Base-by-base conservation (phyloP, 2,888 invertebrate species). In the Hirtodrosophila trivittata region DNA sequence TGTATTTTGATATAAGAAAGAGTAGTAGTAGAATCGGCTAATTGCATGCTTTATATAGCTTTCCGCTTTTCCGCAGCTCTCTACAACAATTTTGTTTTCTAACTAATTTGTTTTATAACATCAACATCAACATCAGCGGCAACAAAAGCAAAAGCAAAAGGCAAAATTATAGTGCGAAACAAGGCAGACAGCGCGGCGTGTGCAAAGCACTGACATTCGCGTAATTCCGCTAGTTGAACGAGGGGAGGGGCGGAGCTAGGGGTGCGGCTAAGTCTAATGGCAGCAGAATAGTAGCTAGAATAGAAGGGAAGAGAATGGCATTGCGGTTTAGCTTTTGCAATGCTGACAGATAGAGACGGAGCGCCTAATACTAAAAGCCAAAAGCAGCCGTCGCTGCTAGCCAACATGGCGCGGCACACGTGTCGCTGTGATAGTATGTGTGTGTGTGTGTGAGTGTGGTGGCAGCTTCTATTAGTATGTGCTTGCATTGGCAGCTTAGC, bases 31-130 rank as follows among this genome's bases (percentile, higher is more conserved):
- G 66, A 63, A 47, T 58, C 58, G 66, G 71, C 83, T 80, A 80
- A 80, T 83, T 80, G 77, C 80, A 76, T 74, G 54, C 62, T 69
- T 66, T 67, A 66, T 69, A 66, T 47, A 70, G 59, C 64, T 76
- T 51, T 59, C 70, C 2, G 30, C 60, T 70, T 16, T 55, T 57
- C 54, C 57, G 55, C 30, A 45, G 56, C 56, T 51, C 18, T 21
- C 18, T 21, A 21, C 18, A 21, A 21, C 5, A 21, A 3, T 21
- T 66, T 73, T 74, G 60, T 73, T 69, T 82, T 74, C 75, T 62
- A 72, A 75, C 83, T 83, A 81, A 83, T 81, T 81, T 83, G 83
- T 81, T 81, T 77, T 83, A 75, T 81, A 81, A 83, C 83, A 80
- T 69, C 75, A 74, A 75, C 66, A 69, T 71, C 66, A 33, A 43